Percentiles rank a stretch among this genome's conserved stretches.
Evolutionary conservation across 2,888 invertebrate genomes (phyloP).

Genomic region (Geophilus truncorum): DNA sequence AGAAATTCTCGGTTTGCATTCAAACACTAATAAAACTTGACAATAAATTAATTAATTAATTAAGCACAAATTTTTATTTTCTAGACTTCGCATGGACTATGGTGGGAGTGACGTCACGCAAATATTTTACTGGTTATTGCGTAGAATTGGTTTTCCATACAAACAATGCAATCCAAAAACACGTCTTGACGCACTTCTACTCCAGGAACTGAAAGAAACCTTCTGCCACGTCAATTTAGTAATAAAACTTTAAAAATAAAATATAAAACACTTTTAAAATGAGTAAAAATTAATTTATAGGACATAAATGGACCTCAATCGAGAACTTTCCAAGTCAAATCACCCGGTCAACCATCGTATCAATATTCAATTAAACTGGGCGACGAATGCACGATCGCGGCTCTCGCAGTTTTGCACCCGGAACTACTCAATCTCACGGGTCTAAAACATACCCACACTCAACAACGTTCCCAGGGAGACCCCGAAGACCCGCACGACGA

Average conservation of each 20-base stretch:
- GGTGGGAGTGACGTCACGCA: conserved; percentile 90
- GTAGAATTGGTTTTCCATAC: conserved; percentile 85
- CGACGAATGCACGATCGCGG: conserved; percentile 88
- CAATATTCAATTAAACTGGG: conserved; percentile 61
- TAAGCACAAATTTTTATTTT: conserved; percentile 12
- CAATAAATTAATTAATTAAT: neutral
- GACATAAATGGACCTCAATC: conserved; percentile 78
- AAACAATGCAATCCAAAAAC: conserved; percentile 69
- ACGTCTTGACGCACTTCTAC: conserved; percentile 67
- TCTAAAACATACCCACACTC: conserved; percentile 57
- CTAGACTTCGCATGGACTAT: conserved; percentile 61
- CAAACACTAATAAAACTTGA: neutral
- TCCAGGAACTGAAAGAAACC: conserved; percentile 79
- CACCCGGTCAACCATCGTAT: conserved; percentile 43
- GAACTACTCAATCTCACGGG: conserved; percentile 83
- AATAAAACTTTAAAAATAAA: conserved; percentile 29
- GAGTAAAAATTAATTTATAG: conserved; percentile 43
- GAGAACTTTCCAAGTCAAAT: conserved; percentile 46
- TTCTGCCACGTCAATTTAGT: conserved; percentile 83
- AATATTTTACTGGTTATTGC: conserved; percentile 78
- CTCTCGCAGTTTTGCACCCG: conserved; percentile 76
- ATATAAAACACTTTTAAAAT: neutral
- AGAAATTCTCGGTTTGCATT: conserved; percentile 63
- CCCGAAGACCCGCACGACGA: conserved; percentile 92
- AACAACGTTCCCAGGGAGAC: conserved; percentile 60